These are phyloP conservation scores for Machimus atricapillus DNA, from an alignment of 2,888 invertebrate species.

Conservation along the genomic window DNA sequence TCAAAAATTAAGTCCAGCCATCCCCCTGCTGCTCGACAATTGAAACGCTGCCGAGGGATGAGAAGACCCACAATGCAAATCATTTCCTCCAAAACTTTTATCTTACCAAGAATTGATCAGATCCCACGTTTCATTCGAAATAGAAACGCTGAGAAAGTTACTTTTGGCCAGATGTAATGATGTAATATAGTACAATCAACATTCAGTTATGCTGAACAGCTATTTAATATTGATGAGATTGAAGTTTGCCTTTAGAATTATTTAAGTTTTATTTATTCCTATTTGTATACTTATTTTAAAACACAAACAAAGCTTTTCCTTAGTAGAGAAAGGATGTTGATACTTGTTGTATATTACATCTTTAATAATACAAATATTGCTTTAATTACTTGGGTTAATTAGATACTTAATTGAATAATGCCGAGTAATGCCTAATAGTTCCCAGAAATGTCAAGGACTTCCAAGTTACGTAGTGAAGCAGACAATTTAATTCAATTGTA, in stretches of 20 bases:
- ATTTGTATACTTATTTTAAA: background rate
- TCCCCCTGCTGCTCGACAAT: background rate
- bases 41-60: background rate
- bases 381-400: too few species aligned
- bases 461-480: too few species aligned
- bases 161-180: background rate
- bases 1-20: background rate
- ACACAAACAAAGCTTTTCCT: background rate
- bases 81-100: background rate
- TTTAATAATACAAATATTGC: too few species aligned
- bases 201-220: background rate
- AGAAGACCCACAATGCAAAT: background rate
- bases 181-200: background rate
- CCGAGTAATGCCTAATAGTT: too few species aligned
- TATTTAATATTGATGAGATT: background rate
- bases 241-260: background rate
- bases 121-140: background rate
- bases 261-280: background rate
- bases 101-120: background rate
- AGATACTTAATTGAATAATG: too few species aligned
- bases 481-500: too few species aligned
- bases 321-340: background rate
- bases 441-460: too few species aligned
- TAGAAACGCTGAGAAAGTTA: background rate
- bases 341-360: too few species aligned